Base-by-base conservation (phyloP, 2,113 vertebrate species). In the Corydoras maculifer region DNA sequence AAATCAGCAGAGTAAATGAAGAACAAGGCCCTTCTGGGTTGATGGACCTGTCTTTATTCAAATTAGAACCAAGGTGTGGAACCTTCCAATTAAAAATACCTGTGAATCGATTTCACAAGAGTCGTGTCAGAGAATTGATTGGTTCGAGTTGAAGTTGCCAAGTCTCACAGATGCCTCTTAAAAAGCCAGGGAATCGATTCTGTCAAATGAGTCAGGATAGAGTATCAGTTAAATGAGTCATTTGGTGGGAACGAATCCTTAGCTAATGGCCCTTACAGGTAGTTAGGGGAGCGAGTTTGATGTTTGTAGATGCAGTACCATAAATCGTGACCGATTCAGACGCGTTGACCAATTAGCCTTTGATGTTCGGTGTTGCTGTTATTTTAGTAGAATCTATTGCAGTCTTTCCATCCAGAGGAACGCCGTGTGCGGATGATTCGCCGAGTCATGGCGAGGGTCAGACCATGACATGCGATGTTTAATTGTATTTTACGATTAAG, bases 211-310 rank as follows among this genome's bases (percentile, higher is more conserved):
- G 2, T 53, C 2, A 43, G 4, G 32, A 67, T 32, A 2, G 51
- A 67, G 30, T 32, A 58, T 58, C 66, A 50, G 13, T 67, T 55
- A 57, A 57, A 35, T 4, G 35, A 59, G 35, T 49, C 18, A 1
- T 68, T 68, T 48, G 54, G 43, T 15, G 15, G 35, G 13, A 68
- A 15, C 15, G 1, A 58, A 68, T 68, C 11, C 9, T 58, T 68
- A 15, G 50, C 4, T 31, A 68, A 48, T 9, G n/a, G 9, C 31
- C 54, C 31, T 1, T 58, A 43, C 35, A 43, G 12, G 10, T 5
- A 8, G 53, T 58, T 57, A 67, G 53, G 58, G 50, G 50, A 50
- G 35, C 30, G 58, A 43, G n/a, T 18, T 67, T 73, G 59, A 25
- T 58, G 9, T 61, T 43, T 9, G 72, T 67, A 51, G 63, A 29